phyloP scores from a whole-genome alignment of 2,888 invertebrate species.

The Carcina quercana region DNA sequence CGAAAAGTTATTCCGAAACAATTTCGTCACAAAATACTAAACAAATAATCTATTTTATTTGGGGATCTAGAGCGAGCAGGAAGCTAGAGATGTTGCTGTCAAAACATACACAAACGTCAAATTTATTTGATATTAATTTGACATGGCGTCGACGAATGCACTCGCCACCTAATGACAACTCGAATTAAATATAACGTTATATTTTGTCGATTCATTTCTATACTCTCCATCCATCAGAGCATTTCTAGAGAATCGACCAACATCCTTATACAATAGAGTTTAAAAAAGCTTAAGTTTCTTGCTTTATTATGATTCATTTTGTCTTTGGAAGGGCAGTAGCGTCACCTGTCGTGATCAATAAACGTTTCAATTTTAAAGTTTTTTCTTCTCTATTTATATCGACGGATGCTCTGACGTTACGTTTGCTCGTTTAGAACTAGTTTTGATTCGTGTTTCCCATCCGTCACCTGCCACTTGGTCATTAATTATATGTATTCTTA shows the following conservation, averaged over 20 bases:
- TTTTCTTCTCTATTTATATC: conserved; percentile 3
- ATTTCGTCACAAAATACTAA: no score
- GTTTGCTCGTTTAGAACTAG: conserved; percentile 19
- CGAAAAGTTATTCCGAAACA: no score
- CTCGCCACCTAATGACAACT: conserved; percentile 13
- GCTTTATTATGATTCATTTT: conserved; percentile 11
- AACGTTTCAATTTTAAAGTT: conserved; percentile 23
- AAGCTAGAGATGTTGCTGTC: no score
- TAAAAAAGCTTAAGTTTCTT: no score
- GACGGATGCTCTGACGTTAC: conserved; percentile 18
- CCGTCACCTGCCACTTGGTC: no score
- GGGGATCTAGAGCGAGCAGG: no score
- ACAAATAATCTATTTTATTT: no score
- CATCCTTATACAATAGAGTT: no score
- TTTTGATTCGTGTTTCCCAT: conserved; percentile 20
- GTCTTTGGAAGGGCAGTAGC: conserved; percentile 21
- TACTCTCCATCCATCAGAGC: no score
- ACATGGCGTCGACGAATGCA: conserved; percentile 21
- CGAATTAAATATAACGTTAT: neutral
- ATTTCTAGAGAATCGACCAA: no score
- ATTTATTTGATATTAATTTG: no score
- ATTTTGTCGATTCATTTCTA: neutral
- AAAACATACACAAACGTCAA: conserved; percentile 21
- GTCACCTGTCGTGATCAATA: conserved; percentile 43
- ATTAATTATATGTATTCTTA: no score